phyloP scores from a whole-genome alignment of 2,797 vertebrate species.

The Poecilia gillii region DNA sequence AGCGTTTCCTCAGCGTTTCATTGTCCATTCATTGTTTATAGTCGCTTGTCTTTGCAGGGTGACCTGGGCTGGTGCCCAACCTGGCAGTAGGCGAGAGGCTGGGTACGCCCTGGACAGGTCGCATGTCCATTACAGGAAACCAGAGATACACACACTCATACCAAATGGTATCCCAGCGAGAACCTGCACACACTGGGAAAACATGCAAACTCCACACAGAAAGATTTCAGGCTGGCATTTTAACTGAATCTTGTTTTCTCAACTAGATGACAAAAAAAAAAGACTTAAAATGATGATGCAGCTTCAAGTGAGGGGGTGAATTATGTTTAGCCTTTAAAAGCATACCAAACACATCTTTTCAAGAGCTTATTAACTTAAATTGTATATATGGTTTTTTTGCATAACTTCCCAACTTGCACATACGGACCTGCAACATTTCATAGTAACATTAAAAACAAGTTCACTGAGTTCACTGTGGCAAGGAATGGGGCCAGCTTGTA shows the following conservation, averaged over 20 bases:
- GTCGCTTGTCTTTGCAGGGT: neutral
- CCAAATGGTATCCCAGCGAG: neutral
- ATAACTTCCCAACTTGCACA: neutral
- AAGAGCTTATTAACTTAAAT: neutral
- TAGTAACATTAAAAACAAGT: neutral
- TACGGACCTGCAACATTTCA: neutral
- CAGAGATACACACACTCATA: neutral
- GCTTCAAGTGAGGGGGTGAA: neutral
- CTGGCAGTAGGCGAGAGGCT: no score
- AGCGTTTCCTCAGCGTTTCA: neutral
- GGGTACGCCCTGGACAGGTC: neutral
- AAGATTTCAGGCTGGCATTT: neutral
- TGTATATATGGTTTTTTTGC: neutral
- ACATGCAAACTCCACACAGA: neutral
- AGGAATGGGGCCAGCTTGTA: neutral
- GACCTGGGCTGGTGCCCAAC: neutral
- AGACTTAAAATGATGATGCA: neutral
- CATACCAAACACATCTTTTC: neutral
- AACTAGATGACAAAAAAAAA: neutral
- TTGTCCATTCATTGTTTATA: neutral
- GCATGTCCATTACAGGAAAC: neutral
- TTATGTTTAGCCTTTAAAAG: neutral
- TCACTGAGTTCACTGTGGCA: neutral
- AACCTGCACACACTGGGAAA: neutral
- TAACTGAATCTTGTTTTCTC: neutral